phyloP scores from a whole-genome alignment of 2,797 vertebrate genomes.

The Naso thynnoides region DNA sequence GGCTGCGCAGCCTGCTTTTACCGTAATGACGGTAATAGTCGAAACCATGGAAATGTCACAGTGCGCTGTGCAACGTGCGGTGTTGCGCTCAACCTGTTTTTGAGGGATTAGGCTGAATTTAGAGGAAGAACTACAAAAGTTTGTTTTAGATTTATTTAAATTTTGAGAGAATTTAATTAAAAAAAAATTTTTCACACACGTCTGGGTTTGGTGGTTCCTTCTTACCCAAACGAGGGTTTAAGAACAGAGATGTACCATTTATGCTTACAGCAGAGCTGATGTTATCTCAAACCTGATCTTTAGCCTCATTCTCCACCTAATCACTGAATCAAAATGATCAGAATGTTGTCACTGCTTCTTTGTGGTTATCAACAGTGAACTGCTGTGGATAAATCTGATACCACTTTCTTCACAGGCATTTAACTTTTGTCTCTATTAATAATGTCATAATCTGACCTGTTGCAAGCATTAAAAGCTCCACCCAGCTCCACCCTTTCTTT shows the following conservation, averaged over 20 bases:
- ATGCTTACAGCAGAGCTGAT: too few relatives aligned
- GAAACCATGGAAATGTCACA: not conserved
- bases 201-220: too few relatives aligned
- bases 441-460: too few relatives aligned
- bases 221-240: too few relatives aligned
- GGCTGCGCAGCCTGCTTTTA: constrained; percentile 72
- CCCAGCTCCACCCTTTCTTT: too few relatives aligned
- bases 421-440: too few relatives aligned
- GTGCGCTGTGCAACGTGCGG: constrained; percentile 49
- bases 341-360: not conserved
- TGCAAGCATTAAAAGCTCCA: too few relatives aligned
- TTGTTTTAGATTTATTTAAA: not conserved
- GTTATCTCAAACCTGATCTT: too few relatives aligned
- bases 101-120: not conserved
- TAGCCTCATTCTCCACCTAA: not conserved
- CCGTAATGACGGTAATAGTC: constrained; percentile 74
- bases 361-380: not conserved
- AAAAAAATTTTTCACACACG: not conserved
- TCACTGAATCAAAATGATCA: not conserved
- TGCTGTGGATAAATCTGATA: not conserved
- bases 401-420: not conserved
- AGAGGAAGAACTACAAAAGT: not conserved
- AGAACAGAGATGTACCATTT: too few relatives aligned
- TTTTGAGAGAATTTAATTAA: not conserved
- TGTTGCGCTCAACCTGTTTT: not conserved